These are phyloP conservation scores for Heliothis peltigera DNA, from an alignment of 2,888 invertebrate species.

Conservation along the genomic window DNA sequence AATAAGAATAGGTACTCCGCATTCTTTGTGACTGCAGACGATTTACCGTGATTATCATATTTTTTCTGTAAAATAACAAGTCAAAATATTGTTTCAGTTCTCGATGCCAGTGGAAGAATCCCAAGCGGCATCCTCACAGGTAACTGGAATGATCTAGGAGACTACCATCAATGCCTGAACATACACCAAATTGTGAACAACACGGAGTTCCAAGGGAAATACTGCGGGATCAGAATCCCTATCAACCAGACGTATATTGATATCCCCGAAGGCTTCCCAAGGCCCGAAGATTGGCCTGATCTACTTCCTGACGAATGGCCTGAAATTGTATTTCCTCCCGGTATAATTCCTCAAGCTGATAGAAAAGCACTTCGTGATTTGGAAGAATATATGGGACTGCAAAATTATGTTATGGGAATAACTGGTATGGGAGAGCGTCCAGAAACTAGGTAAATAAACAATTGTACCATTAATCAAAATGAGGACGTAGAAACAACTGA, in stretches of 20 bases:
- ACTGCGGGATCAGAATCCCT: conserved; percentile 75
- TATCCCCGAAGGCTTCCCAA: conserved; percentile 38
- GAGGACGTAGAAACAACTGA: background rate
- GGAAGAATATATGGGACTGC: conserved; percentile 46
- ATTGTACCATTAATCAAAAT: background rate
- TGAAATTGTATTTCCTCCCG: conserved; percentile 11
- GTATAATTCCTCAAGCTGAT: conserved; percentile 13
- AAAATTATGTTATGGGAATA: conserved; percentile 58
- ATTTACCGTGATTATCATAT: too few species aligned
- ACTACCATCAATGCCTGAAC: conserved; percentile 75
- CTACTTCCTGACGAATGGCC: conserved; percentile 35
- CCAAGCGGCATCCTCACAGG: conserved; percentile 80
- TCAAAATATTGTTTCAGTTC: conserved; percentile 69
- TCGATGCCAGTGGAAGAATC: conserved; percentile 81
- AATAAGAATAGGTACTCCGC: too few species aligned
- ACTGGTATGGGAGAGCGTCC: conserved; percentile 61
- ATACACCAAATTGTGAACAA: conserved; percentile 61
- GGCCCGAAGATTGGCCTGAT: conserved; percentile 39
- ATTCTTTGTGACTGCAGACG: too few species aligned
- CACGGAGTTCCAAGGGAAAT: conserved; percentile 80
- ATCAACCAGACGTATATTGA: conserved; percentile 61
- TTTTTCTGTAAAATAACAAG: background rate
- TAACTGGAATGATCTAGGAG: conserved; percentile 80
- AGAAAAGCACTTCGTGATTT: conserved; percentile 29
- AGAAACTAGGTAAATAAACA: conserved; percentile 52